phyloP scores from a whole-genome alignment of 1,140 invertebrate genomes.

The Pseudomyrmex cubaensis region DNA sequence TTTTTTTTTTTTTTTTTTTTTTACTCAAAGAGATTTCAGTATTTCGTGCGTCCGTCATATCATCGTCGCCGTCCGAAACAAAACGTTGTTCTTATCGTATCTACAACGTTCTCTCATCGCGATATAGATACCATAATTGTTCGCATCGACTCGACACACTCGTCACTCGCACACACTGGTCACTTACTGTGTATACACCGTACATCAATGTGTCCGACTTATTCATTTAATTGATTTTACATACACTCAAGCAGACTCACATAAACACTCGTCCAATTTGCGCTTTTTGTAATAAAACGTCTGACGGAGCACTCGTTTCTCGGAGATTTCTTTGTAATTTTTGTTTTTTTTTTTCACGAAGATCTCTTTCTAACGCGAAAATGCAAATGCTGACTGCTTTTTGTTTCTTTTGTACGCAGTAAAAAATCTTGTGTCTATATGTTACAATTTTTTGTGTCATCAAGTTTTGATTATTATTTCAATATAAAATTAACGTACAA shows the following conservation, averaged over 20 bases:
- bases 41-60: slow-evolving; percentile 31
- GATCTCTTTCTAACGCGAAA: neutral
- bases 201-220: slow-evolving; percentile 57
- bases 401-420: too few species aligned
- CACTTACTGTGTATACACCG: slow-evolving; percentile 50
- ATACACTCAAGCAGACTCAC: slow-evolving; percentile 70
- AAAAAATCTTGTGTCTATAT: too few species aligned
- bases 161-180: slow-evolving; percentile 36
- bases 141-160: slow-evolving; percentile 35
- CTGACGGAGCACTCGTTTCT: slow-evolving; percentile 29
- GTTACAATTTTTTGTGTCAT: too few species aligned
- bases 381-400: neutral
- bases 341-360: neutral
- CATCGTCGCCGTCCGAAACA: slow-evolving; percentile 6
- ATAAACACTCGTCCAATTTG: slow-evolving; percentile 51
- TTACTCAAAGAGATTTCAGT: neutral
- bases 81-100: neutral
- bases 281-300: neutral
- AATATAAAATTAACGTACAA: too few species aligned
- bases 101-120: slow-evolving; percentile 1
- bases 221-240: slow-evolving; percentile 60
- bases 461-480: too few species aligned
- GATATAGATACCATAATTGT: slow-evolving; percentile 27
- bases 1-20: neutral
- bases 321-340: neutral